Conservation (phyloP, 2,113 vertebrate genomes). For the Ammodytes dubius region DNA sequence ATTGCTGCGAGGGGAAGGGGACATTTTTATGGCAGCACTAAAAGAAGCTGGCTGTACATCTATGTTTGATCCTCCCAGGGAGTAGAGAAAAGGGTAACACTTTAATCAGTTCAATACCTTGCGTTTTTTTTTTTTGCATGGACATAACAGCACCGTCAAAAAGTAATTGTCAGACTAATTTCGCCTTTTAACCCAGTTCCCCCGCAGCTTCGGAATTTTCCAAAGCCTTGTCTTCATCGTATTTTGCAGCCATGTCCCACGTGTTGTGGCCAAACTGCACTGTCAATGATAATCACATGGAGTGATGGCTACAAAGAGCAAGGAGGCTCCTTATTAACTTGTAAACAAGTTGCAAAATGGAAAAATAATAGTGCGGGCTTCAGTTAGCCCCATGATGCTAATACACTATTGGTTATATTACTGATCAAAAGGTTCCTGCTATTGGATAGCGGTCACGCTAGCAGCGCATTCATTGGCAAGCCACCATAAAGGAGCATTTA, state of each 20-base stretch:
- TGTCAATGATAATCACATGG: conserved; percentile 69
- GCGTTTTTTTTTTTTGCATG: conserved; percentile 45
- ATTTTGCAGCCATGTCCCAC: conserved; percentile 54
- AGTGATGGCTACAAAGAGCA: conserved; percentile 63
- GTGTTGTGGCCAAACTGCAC: conserved; percentile 57
- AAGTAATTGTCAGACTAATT: conserved; percentile 74
- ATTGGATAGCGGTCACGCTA: conserved; percentile 57
- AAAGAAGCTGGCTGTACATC: conserved; percentile 70
- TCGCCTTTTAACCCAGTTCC: conserved; percentile 65
- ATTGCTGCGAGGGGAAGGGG: conserved; percentile 60
- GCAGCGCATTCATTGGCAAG: conserved; percentile 58
- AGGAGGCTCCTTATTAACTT: conserved; percentile 55
- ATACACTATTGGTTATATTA: conserved; percentile 46
- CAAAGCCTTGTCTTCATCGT: conserved; percentile 56
- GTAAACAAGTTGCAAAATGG: conserved; percentile 74
- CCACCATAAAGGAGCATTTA: conserved; percentile 60
- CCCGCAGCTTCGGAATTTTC: conserved; percentile 58
- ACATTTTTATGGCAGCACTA: conserved; percentile 75
- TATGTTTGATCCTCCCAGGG: conserved; percentile 66
- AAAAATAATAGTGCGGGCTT: conserved; percentile 44
- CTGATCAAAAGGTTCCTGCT: conserved; percentile 66
- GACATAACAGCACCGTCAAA: conserved; percentile 53
- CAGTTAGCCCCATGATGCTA: conserved; percentile 29
- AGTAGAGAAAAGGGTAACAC: conserved; percentile 56
- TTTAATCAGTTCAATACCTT: conserved; percentile 73